Evolutionary conservation across 2,797 vertebrate genomes (phyloP).

Genomic region (Anas bernieri): DNA sequence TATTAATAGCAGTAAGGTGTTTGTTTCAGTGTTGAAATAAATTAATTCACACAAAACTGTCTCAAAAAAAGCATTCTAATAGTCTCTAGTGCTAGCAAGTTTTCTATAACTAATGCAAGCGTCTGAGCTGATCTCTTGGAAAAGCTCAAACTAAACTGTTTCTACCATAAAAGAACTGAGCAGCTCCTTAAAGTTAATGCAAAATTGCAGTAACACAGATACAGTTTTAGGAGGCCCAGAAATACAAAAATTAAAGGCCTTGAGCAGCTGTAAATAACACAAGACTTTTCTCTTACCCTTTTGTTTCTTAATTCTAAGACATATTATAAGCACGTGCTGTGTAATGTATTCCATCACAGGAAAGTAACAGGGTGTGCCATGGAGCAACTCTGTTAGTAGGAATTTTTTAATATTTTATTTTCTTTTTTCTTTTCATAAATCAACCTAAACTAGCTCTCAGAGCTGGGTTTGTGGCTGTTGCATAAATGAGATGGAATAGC

Average conservation of each 20-base stretch:
- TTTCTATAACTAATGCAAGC: background rate
- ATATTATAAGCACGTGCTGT: fast-evolving
- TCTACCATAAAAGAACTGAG: background rate
- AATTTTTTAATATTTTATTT: background rate
- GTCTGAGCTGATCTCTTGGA: background rate
- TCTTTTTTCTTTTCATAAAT: fast-evolving
- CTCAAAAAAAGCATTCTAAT: background rate
- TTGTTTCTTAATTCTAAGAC: background rate
- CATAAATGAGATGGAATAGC: background rate
- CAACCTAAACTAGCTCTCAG: background rate
- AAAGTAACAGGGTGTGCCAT: background rate
- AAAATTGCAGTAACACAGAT: background rate
- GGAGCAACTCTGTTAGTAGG: background rate
- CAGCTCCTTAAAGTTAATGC: background rate
- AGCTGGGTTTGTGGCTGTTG: background rate
- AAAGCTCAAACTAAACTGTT: background rate
- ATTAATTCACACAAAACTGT: background rate
- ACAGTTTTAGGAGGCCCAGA: background rate
- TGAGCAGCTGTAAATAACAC: background rate
- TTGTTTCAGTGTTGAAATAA: background rate
- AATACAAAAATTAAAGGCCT: background rate
- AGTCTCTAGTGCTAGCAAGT: background rate
- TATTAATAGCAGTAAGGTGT: background rate
- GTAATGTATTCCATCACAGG: background rate
- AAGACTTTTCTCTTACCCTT: background rate